These are phyloP conservation scores for Prunella himalayana DNA, from an alignment of 2,113 vertebrate genomes.

Conservation along the genomic window DNA sequence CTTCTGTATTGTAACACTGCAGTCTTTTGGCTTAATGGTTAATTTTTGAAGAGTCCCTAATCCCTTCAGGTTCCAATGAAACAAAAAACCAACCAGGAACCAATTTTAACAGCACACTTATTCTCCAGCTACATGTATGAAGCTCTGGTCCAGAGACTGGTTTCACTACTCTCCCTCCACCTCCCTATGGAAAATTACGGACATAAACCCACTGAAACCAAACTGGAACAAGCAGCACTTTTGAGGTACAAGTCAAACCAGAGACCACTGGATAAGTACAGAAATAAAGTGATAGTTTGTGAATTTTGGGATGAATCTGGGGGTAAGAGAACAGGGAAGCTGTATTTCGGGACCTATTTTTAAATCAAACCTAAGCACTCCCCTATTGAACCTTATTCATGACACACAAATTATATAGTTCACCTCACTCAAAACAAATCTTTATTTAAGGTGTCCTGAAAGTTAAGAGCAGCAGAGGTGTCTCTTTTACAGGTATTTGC, in stretches of 20 bases:
- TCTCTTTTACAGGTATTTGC: background rate
- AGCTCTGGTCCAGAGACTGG: background rate
- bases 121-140: background rate
- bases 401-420: background rate
- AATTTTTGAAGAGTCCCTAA: background rate
- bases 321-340: background rate
- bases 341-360: background rate
- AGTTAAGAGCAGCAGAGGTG: background rate
- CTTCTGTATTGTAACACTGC: background rate
- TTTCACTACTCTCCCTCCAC: background rate
- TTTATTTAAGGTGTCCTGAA: background rate
- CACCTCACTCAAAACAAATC: background rate
- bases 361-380: background rate
- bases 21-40: background rate
- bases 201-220: background rate
- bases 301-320: background rate
- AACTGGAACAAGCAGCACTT: background rate
- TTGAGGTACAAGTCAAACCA: background rate
- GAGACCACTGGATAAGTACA: rapidly evolving
- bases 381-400: background rate
- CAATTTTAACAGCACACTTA: background rate
- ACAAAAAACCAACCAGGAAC: background rate
- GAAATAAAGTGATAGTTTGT: background rate
- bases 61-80: background rate
- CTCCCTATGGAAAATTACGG: background rate